Percentiles rank a stretch among this genome's conserved stretches.
Conservation (phyloP, 2,888 invertebrate species). For the Crossocerus cetratus region DNA sequence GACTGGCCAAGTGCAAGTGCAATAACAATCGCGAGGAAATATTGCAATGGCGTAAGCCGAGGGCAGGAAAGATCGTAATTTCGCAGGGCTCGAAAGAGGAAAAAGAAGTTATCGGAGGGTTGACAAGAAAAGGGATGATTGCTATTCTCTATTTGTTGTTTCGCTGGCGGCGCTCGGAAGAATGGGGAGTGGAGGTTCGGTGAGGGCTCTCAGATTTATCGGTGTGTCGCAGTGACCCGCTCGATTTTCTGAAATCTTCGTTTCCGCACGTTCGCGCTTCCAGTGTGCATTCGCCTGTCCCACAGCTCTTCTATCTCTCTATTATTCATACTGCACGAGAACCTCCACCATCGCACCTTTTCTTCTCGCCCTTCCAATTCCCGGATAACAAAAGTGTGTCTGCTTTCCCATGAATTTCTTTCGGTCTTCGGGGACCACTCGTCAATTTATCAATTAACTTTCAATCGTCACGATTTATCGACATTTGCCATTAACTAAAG, state of each 20-base stretch:
- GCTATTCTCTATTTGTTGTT: background rate
- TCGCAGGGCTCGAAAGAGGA: too few relatives aligned
- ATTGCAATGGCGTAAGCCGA: too few relatives aligned
- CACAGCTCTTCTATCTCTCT: slow-evolving; percentile 14
- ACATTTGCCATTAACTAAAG: too few relatives aligned
- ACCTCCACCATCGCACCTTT: background rate
- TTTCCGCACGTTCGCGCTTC: slow-evolving; percentile 27
- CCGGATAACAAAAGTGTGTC: too few relatives aligned
- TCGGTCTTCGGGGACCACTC: too few relatives aligned
- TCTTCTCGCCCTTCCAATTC: slow-evolving; percentile 1
- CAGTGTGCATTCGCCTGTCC: slow-evolving; percentile 15
- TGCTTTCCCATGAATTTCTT: too few relatives aligned
- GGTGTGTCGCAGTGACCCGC: background rate
- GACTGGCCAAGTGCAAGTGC: too few relatives aligned
- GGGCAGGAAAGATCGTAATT: too few relatives aligned
- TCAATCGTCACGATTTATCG: too few relatives aligned
- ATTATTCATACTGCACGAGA: slow-evolving; percentile 15
- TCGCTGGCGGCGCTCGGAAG: background rate
- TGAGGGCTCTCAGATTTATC: slow-evolving; percentile 1
- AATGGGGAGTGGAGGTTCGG: background rate
- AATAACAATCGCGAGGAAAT: too few relatives aligned
- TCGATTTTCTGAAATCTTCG: slow-evolving; percentile 10
- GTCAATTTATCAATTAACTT: too few relatives aligned
- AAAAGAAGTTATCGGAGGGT: too few relatives aligned
- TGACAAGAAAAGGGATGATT: slow-evolving; percentile 9